Base-by-base conservation (phyloP, 1,140 invertebrate genomes). In the Heliconius hewitsoni region DNA sequence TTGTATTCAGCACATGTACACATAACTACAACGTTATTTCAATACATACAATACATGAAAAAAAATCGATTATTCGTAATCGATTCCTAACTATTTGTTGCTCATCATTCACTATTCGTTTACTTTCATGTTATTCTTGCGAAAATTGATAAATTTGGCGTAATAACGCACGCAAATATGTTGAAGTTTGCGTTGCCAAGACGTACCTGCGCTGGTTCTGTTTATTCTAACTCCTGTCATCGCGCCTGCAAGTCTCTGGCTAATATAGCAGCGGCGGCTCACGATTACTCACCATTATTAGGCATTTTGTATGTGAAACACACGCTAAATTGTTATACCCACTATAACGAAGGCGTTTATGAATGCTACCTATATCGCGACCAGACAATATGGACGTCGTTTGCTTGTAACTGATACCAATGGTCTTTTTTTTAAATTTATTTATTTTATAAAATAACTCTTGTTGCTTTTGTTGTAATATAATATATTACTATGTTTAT, bases 251-350 rank as follows among this genome's bases (percentile, higher is more conserved):
- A 75, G 84, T 87, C 81, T 87, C 84, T 84, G 84, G 84, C 81
- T 84, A 86, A 87, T 85, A 86, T 88, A 87, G 85, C 82, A 79
- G 71, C 74, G 74, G 83, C 78, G 73, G 79, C 76, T 81, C 55
- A 73, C 76, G 73, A 71, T 81, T 85, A 83, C 77, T 79, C 82
- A 83, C 81, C 78, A 82, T 84, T 88, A 92, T 89, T 85, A 91
- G 85, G 83, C 82, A 86, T 87, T 92, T 88, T 83, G 87, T 90
- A 93, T 91, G 90, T 89, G 81, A 85, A 84, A 82, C 89, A 86
- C 82, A 86, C 81, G 76, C 85, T 85, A 82, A 86, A 87, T 84
- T 85, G 84, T 78, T 86, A 80, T 75, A 86, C 82, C 80, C 80
- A 87, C 78, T 79, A 83, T 83, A 83, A 79, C 78, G 76, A 79